Percentiles rank a stretch among this genome's conserved stretches.
phyloP scores from a whole-genome alignment of 2,113 vertebrate species.

The Scolopax mira region DNA sequence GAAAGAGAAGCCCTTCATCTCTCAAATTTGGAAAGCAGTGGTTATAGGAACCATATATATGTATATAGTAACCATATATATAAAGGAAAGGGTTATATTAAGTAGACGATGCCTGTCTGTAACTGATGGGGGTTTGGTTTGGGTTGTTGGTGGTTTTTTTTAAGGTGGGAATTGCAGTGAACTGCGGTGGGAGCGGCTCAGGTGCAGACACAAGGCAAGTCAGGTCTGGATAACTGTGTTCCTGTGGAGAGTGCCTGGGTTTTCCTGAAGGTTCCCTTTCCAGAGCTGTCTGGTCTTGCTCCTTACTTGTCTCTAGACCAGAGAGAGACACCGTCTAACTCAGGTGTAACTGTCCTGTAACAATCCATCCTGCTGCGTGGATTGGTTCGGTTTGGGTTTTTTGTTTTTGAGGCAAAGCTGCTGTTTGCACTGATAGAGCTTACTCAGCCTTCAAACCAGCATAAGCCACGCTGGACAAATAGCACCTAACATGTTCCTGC shows the following conservation, averaged over 20 bases:
- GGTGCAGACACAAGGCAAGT: background rate
- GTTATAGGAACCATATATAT: too few relatives aligned
- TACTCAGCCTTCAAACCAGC: background rate
- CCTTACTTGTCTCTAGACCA: background rate
- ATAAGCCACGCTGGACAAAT: background rate
- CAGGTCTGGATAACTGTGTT: background rate
- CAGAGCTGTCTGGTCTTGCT: background rate
- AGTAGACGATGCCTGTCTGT: constrained; percentile 12
- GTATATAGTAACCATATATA: too few relatives aligned
- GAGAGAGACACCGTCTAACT: background rate
- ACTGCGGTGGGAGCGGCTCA: background rate
- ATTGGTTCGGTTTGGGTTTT: background rate
- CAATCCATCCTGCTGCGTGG: too few relatives aligned
- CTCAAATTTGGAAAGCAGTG: background rate
- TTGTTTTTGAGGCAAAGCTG: background rate
- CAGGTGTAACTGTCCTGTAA: background rate
- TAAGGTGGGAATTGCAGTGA: background rate
- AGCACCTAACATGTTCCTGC: background rate
- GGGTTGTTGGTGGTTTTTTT: background rate
- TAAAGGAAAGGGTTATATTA: background rate
- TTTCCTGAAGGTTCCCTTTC: background rate
- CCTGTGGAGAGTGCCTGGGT: background rate
- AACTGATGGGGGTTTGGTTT: background rate
- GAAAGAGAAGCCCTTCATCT: constrained; percentile 31
- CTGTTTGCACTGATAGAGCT: background rate